These are phyloP conservation scores for Zaprionus africanus DNA, from an alignment of 1,140 invertebrate genomes.

Conservation along the genomic window DNA sequence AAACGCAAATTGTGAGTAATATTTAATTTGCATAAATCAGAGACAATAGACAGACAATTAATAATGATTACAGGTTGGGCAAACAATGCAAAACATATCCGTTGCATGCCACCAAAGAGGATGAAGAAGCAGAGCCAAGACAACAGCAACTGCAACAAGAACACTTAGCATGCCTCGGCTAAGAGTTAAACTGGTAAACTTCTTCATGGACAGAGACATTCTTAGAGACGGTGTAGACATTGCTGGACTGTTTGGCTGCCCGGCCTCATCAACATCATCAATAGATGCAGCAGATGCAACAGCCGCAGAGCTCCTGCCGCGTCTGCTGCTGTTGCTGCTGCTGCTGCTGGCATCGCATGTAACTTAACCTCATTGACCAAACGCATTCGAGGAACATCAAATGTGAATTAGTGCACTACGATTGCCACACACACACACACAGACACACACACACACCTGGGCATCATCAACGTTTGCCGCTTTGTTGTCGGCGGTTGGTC, in stretches of 20 bases:
- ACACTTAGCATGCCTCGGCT: conserved; percentile 61
- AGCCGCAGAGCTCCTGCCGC: conserved; percentile 62
- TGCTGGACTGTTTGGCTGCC: conserved; percentile 37
- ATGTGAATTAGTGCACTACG: conserved; percentile 84
- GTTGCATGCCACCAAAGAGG: conserved; percentile 31
- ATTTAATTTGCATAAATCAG: conserved; percentile 21
- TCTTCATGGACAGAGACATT: conserved; percentile 31
- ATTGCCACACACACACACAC: conserved; percentile 65
- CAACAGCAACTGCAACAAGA: conserved; percentile 47
- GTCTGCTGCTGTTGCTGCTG: conserved; percentile 31
- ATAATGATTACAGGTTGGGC: conserved; percentile 23
- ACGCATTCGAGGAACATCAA: conserved; percentile 84
- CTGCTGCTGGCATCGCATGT: conserved; percentile 58
- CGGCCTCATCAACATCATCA: conserved; percentile 72
- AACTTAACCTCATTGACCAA: conserved; percentile 84
- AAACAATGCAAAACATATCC: conserved; percentile 16
- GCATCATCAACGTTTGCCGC: conserved; percentile 49
- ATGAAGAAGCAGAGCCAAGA: conserved; percentile 15
- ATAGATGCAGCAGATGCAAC: conserved; percentile 54
- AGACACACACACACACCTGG: conserved; percentile 44
- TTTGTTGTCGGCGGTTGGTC: conserved; percentile 82
- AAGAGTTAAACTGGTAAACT: conserved; percentile 34
- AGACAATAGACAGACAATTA: conserved; percentile 13
- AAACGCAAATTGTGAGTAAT: not conserved
- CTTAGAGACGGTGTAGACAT: conserved; percentile 14